Base-by-base conservation (phyloP, 2,888 invertebrate species). In the Noctuana brunneofusca region DNA sequence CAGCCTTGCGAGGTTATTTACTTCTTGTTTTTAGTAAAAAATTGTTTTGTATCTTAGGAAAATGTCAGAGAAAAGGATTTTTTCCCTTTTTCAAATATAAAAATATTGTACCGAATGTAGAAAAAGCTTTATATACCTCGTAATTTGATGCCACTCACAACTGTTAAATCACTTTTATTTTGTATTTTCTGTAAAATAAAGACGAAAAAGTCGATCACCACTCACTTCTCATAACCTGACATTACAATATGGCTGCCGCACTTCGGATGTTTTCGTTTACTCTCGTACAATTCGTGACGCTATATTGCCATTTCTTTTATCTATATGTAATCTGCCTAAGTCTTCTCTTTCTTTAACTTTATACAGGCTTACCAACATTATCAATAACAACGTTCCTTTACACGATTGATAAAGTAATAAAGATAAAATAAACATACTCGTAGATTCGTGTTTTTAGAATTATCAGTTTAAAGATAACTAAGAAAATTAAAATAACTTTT, bases 161-260 rank as follows among this genome's bases (percentile, higher is more conserved):
- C 71, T 69, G 54, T 69, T 67, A 70, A 69, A 70, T 67, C 71
- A 75, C 68, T 76, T 75, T 74, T 75, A 72, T 75, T 69, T 67
- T 71, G 67, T 74, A 68, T 74, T 68, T 64, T 66, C 64, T 71
- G 48, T 75, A 64, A 65, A 69, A 69, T 68, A 64, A 52, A 62
- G 62, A 8, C 58, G 69, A 67, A 71, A 73, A 69, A 73, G 71
- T 73, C 79, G 80, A 79, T 82, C 79, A 70, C 72, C 74, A 78
- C 78, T 78, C 79, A 83, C 84, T 79, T 77, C 81, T 83, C 64
- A 75, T 81, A 83, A 74, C 76, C 80, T 88, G 86, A 87, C 87
- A 88, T 81, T 76, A 86, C 87, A 89, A 89, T 79, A 89, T 90
- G 89, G 89, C 89, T 87, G 75, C 83, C 65, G 50, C 52, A 35